Base-by-base conservation (phyloP, 2,888 invertebrate genomes). In the Aspidapion aeneum region DNA sequence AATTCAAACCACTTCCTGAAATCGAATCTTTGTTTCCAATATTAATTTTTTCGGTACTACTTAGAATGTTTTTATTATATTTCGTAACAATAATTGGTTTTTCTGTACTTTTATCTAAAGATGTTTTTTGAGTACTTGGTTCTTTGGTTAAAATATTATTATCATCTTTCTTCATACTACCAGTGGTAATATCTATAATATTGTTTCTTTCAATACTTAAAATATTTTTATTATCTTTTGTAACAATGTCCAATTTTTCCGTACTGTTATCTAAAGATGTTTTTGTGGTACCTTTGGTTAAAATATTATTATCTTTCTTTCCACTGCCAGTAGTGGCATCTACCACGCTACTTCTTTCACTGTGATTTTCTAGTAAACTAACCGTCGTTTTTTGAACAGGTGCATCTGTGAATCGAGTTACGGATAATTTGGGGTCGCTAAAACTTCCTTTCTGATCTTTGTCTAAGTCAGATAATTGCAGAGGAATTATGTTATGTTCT, bases 401-500 rank as follows among this genome's bases (percentile, higher is more conserved):
- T 35, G 35, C 35, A 7, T 35, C 35, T 7, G 35, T 35, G 3
- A 35, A 35, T 12, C 35, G 3, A 7, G 35, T 12, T 7, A 35
- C 35, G 12, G 35, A 3, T 35, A 35, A 35, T 35, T 35, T 35
- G 3, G 35, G 12, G 12, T 3, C 35, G 12, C 35, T 35, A 35
- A 35, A 35, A 12, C 35, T 35, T 35, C 35, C 35, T 35, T 35
- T 35, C 12, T 35, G 35, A 35, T 35, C 35, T 35, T 35, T 35
- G 35, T 35, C 35, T 35, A 12, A 3, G 17, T 52, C 60, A 52
- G 69, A 68, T 2, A 73, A 66, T 51, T 71, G 68, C 12, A 74
- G 59, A 5, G 74, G 71, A 61, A 71, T 67, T 7, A 78, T 71
- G n/a, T 52, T 52, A 19, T 19, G 17, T 52, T 52, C 52, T 9